Evolutionary conservation across 2,113 vertebrate species (phyloP).

Genomic region (Bombycilla garrulus): DNA sequence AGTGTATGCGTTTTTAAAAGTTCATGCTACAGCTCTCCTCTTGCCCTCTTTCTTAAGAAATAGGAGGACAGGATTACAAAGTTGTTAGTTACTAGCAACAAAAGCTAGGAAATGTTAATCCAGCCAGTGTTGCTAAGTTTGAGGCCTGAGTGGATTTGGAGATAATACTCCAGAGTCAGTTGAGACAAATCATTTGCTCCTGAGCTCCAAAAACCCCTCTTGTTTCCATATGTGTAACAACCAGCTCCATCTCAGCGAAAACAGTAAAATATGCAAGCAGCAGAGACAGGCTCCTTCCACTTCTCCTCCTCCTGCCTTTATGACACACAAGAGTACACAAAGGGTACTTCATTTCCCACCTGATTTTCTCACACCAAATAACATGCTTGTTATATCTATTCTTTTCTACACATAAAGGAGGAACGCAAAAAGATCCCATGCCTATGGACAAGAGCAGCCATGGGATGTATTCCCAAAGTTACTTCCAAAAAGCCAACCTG

Average conservation of each 20-base stretch:
- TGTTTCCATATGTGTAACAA: not conserved
- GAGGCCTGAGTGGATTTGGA: not conserved
- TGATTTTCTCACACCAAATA: not conserved
- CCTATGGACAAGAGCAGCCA: not conserved
- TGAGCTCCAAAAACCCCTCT: not conserved
- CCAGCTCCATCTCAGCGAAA: not conserved
- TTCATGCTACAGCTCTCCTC: not conserved
- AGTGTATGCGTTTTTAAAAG: not conserved
- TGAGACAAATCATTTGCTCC: not conserved
- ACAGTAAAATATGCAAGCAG: not conserved
- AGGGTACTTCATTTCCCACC: not conserved
- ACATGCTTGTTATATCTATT: not conserved
- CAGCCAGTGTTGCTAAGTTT: not conserved
- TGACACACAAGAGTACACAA: rapidly evolving
- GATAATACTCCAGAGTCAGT: not conserved
- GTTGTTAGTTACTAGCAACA: not conserved
- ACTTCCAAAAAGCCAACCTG: not conserved
- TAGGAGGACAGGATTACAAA: not conserved
- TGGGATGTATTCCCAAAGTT: not conserved
- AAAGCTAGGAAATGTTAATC: not conserved
- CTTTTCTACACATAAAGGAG: not conserved
- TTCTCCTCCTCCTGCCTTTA: not conserved
- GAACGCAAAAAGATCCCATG: not conserved
- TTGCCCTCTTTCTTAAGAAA: not conserved
- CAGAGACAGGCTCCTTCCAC: not conserved